A percentile compares a stretch with the other conserved stretches of the same genome.
phyloP scores from a whole-genome alignment of 2,888 invertebrate species.

The Theodoxus fluviatilis region DNA sequence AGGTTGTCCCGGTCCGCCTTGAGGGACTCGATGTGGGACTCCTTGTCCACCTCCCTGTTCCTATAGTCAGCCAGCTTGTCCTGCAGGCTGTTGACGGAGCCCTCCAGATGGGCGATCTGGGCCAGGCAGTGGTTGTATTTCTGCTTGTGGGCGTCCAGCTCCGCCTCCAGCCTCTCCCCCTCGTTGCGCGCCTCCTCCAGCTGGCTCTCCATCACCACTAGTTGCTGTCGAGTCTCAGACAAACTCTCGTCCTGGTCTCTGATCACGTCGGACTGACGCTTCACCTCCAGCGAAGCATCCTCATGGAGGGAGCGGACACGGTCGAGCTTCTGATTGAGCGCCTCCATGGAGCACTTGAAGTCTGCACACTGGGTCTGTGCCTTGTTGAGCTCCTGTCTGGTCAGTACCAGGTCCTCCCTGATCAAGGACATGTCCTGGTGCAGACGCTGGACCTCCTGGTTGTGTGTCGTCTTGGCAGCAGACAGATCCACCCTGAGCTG shows the following conservation, averaged over 20 bases:
- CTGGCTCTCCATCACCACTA: conserved; percentile 55
- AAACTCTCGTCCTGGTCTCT: conserved; percentile 50
- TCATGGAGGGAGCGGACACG: conserved; percentile 47
- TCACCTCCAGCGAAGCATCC: conserved; percentile 49
- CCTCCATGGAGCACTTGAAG: conserved; percentile 43
- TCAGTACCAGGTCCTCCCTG: conserved; percentile 46
- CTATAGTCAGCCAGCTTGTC: conserved; percentile 56
- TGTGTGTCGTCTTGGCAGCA: conserved; percentile 45
- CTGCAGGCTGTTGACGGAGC: conserved; percentile 49
- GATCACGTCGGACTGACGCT: conserved; percentile 45
- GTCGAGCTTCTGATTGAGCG: conserved; percentile 51
- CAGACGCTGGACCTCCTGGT: conserved; percentile 53
- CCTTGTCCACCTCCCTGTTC: conserved; percentile 54
- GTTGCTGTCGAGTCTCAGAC: conserved; percentile 52
- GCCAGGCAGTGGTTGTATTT: conserved; percentile 51
- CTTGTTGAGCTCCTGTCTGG: conserved; percentile 47
- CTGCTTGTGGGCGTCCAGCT: conserved; percentile 51
- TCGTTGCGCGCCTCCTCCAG: conserved; percentile 46
- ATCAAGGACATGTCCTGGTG: conserved; percentile 51
- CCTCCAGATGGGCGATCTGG: conserved; percentile 53
- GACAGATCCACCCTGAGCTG: conserved; percentile 58
- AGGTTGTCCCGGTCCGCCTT: conserved; percentile 53
- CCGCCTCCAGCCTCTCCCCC: conserved; percentile 43
- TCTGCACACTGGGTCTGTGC: conserved; percentile 44
- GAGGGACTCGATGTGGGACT: conserved; percentile 48